Percentiles rank a stretch among this genome's conserved stretches.
These are phyloP conservation scores for Odobenus rosmarus DNA, from an alignment of 2,113 vertebrate species.

Conservation along the genomic window DNA sequence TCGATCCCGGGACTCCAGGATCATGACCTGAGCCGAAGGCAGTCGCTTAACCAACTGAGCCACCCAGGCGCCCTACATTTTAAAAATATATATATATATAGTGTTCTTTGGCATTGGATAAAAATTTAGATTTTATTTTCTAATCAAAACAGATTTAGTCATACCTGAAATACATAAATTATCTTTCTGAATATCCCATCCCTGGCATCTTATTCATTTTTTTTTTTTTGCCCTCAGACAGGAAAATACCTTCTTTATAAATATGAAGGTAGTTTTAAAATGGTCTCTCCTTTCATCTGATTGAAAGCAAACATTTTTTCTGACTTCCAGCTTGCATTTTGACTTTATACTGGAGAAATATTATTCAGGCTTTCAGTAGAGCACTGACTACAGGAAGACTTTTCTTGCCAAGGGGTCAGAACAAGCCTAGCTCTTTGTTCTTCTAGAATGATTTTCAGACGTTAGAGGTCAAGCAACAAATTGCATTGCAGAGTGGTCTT, in stretches of 20 bases:
- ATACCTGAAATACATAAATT: neutral
- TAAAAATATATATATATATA: neutral
- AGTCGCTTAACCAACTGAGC: no score
- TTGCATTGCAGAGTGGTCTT: neutral
- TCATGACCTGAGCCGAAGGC: no score
- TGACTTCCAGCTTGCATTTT: neutral
- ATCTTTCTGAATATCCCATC: neutral
- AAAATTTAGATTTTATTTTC: conserved; percentile 45
- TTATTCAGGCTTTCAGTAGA: neutral
- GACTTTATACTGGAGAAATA: neutral
- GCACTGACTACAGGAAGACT: neutral
- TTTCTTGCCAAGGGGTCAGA: neutral
- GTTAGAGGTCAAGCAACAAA: neutral
- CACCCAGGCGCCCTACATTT: no score
- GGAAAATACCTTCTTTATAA: neutral
- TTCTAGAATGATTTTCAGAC: neutral
- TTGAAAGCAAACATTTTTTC: neutral
- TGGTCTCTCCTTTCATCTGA: neutral
- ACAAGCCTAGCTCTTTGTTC: neutral
- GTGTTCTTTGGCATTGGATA: neutral
- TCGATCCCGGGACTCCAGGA: no score
- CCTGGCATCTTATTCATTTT: neutral
- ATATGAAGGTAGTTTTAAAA: neutral
- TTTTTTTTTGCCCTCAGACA: neutral
- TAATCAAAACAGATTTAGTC: neutral